Base-by-base conservation (phyloP, 2,797 vertebrate genomes). In the Poecile montanus region DNA sequence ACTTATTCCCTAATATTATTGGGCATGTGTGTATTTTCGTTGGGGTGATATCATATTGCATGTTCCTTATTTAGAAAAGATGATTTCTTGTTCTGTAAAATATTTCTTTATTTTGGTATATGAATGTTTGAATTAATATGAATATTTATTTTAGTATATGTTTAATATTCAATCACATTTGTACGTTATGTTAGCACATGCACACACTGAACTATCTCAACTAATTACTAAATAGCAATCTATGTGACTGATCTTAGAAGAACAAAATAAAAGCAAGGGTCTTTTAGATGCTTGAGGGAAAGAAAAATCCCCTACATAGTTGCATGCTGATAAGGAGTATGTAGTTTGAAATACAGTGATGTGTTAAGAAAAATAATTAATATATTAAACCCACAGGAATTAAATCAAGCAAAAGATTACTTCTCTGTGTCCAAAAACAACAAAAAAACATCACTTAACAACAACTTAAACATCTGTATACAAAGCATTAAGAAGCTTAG, bases 401-500 rank as follows among this genome's bases (percentile, higher is more conserved):
- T 2, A 83, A 91, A 68, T 71, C 42, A 79, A 91, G 48, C 10
- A 88, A 79, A 53, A 6, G 68, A 66, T 48, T 62, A 66, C 23
- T 70, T 74, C 27, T 60, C 25, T 1, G 3, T 15, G 30, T 47
- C 21, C 0, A 68, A 65, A 77, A 73, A 44, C 67, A 47, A 27
- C 23, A 51, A 74, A 58, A 16, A 42, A 42, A 7, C 42, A 11
- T 5, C 72, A 60, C 29, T 72, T 72, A 79, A 91, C 84, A 82
- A 58, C 74, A 87, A 83, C 72, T 92, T 78, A 85, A 90, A 85
- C 68, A 90, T 86, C 81, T 91, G 76, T 56, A 85, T 23, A 76
- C 40, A 63, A 80, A 79, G 81, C 60, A 84, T 23, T 87, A 95
- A 94, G 84, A 76, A 86, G 91, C 68, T 93, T 88, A 84, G 16